A percentile compares a stretch with the other conserved stretches of the same genome.
phyloP scores from a whole-genome alignment of 2,113 vertebrate genomes.

The Nicator chloris region DNA sequence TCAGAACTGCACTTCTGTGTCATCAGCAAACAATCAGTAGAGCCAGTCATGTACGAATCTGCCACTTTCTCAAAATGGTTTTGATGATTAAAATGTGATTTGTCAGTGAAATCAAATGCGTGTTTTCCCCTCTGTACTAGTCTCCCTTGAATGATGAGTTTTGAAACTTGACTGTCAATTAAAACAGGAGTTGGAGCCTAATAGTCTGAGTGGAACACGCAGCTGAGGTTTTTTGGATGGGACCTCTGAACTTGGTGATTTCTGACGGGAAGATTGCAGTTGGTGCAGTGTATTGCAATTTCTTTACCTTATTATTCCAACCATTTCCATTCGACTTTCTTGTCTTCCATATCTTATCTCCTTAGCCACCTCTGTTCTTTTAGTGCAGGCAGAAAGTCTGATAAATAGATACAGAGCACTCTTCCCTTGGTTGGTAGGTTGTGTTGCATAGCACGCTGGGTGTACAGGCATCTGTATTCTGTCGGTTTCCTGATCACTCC shows the following conservation, averaged over 20 bases:
- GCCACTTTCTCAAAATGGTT: background rate
- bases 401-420: background rate
- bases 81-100: background rate
- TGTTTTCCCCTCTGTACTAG: background rate
- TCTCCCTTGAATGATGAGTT: background rate
- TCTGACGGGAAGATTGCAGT: background rate
- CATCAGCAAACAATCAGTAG: background rate
- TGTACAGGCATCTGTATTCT: background rate
- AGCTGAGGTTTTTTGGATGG: background rate
- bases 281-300: background rate
- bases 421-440: background rate
- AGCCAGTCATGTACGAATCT: background rate
- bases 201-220: background rate
- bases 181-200: background rate
- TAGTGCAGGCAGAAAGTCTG: background rate
- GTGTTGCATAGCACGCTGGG: background rate
- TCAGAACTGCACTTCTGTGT: background rate
- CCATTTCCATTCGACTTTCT: background rate
- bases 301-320: background rate
- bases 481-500: background rate
- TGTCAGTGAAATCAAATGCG: background rate
- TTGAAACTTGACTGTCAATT: background rate
- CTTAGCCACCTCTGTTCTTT: background rate
- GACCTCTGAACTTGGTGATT: background rate
- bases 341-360: background rate